A percentile compares a stretch with the other conserved stretches of the same genome.
phyloP scores from a whole-genome alignment of 1,140 invertebrate species.

The Brachionus paranguensis region DNA sequence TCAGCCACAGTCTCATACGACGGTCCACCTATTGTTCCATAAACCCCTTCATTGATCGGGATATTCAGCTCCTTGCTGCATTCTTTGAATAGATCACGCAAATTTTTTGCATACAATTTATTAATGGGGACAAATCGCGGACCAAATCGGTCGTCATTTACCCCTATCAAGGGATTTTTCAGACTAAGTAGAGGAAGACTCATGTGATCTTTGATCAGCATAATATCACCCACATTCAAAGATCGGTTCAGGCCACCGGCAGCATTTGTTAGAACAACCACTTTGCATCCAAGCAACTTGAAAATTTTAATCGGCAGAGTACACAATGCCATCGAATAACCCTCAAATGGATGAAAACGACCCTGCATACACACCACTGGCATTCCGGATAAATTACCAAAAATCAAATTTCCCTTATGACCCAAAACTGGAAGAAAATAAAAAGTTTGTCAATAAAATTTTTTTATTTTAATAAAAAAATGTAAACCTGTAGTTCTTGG shows the following conservation, averaged over 20 bases:
- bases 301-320: constrained; percentile 87
- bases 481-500: constrained; percentile 65
- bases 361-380: constrained; percentile 90
- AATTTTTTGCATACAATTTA: constrained; percentile 70
- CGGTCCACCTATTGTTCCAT: constrained; percentile 79
- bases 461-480: background rate
- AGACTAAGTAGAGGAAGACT: constrained; percentile 65
- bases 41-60: constrained; percentile 71
- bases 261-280: constrained; percentile 84
- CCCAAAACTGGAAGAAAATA: constrained; percentile 65
- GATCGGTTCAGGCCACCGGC: constrained; percentile 81
- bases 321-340: constrained; percentile 69
- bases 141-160: constrained; percentile 87
- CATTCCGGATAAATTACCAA: constrained; percentile 71
- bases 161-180: constrained; percentile 81
- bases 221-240: constrained; percentile 83
- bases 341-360: constrained; percentile 89
- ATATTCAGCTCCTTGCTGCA: background rate
- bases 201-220: constrained; percentile 92
- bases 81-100: background rate
- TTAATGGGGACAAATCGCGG: constrained; percentile 83
- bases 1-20: constrained; percentile 86
- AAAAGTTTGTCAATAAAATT: background rate
- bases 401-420: constrained; percentile 79
- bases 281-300: constrained; percentile 80